phyloP scores from a whole-genome alignment of 2,888 invertebrate species.

The Laothoe populi region DNA sequence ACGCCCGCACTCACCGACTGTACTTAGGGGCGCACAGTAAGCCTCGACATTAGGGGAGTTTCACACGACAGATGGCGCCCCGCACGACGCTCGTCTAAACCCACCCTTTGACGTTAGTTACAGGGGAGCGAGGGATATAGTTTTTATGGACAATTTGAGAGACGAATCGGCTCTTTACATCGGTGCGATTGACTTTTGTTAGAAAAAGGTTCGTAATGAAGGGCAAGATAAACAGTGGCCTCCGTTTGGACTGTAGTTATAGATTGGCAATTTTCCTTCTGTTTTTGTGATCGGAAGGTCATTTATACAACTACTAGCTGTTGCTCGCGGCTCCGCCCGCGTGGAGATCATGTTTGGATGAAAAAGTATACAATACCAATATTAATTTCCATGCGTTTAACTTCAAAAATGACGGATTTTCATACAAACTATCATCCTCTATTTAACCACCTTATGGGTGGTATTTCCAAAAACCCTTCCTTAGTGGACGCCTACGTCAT shows the following conservation, averaged over 20 bases:
- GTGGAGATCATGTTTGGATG: too few species aligned
- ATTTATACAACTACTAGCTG: not conserved
- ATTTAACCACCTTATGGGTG: too few species aligned
- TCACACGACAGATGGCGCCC: slow-evolving; percentile 18
- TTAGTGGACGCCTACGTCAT: too few species aligned
- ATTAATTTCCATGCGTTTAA: too few species aligned
- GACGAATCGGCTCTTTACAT: slow-evolving; percentile 32
- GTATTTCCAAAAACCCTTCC: too few species aligned
- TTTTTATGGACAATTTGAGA: slow-evolving; percentile 37
- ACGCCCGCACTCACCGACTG: not conserved
- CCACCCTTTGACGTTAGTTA: slow-evolving; percentile 65
- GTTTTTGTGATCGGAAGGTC: slow-evolving; percentile 2
- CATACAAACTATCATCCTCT: too few species aligned
- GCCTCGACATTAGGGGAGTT: slow-evolving; percentile 9
- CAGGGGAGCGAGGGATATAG: slow-evolving; percentile 41
- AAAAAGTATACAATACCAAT: too few species aligned
- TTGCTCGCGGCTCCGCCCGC: too few species aligned
- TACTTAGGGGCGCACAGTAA: not conserved
- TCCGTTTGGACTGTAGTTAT: not conserved
- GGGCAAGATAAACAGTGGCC: slow-evolving; percentile 9
- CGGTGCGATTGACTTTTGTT: slow-evolving; percentile 18
- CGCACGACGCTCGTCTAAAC: slow-evolving; percentile 7
- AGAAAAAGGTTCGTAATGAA: slow-evolving; percentile 11
- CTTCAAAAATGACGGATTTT: too few species aligned
- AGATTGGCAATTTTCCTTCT: not conserved